Evolutionary conservation across 1,140 invertebrate genomes (phyloP), one percentile per base, ranked within the genome.

Genomic region (Episyrphus balteatus): DNA sequence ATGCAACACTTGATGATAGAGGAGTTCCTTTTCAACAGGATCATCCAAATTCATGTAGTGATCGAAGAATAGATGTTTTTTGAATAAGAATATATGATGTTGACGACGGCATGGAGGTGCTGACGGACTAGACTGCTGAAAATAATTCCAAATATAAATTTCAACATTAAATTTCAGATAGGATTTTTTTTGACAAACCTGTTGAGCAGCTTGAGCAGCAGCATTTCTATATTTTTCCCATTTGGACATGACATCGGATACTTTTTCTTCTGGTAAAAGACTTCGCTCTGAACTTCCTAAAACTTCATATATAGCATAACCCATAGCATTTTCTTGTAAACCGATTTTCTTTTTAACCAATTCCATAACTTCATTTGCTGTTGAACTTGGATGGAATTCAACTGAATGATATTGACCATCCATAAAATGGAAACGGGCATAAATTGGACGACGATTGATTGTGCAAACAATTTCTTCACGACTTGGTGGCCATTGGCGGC

Each of bases 1-100:
- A 60, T 93, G 88, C 39, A 96, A 72, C 30, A 94, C 84, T 73
- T 98, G 93, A 72, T 96, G 90, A 70, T 95, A 95, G n/a, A 98
- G 67, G 18, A 98, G 71, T 70, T 97, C 92, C 68, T 95, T 93
- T 70, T 97, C 93, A 1, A 96, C 89, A 0, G 84, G 83, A 71
- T 92, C 88, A 46, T 80, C 82, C 52, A 82, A 71, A 69, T 88
- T 88, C 66, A 91, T 83, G 61, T 79, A 94, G 50, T 80, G 81
- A 72, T 83, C 88, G 55, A 86, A 77, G 72, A 96, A 94, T 42
- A 98, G 69, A 57, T 95, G 91, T 75, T 98, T 98, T 73, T 96
- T 88, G 59, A 89, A 86, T 19, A 90, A 71, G 62, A 90, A 85
- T 48, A 84, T 80, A 68, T 78, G 76, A 55, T 78, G 76, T 51